Conservation (phyloP, 2,797 vertebrate species). For the Brachyrhaphis roseni region DNA sequence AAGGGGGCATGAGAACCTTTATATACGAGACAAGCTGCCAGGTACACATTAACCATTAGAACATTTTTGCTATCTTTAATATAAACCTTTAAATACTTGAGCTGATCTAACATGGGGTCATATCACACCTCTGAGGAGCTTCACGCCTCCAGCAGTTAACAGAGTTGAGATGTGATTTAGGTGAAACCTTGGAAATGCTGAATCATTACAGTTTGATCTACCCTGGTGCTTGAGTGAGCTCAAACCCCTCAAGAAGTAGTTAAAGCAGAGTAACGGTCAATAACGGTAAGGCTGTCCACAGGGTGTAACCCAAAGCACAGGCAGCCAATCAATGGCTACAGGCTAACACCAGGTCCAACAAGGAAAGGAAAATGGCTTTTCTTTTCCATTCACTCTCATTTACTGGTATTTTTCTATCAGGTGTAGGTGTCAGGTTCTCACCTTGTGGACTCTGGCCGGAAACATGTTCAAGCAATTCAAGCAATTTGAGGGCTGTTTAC, state of each 20-base stretch:
- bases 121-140: not conserved
- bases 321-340: conserved; percentile 25
- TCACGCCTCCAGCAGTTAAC: not conserved
- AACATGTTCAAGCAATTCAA: not conserved
- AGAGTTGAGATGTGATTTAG: conserved; percentile 4
- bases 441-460: not conserved
- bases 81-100: not conserved
- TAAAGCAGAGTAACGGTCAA: conserved; percentile 7
- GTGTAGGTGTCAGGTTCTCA: not conserved
- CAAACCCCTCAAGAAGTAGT: conserved; percentile 16
- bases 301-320: conserved; percentile 13
- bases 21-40: not conserved
- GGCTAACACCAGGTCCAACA: not conserved
- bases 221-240: conserved; percentile 9
- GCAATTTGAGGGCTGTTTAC: not conserved
- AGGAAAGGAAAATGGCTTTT: not conserved
- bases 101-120: not conserved
- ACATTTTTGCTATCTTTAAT: not conserved
- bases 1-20: not conserved
- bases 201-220: conserved; percentile 33
- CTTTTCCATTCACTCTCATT: conserved; percentile 2
- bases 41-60: not conserved
- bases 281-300: conserved; percentile 2
- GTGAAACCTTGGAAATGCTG: conserved; percentile 21
- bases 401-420: not conserved